A percentile compares a stretch with the other conserved stretches of the same genome.
phyloP scores from a whole-genome alignment of 2,888 invertebrate species.

The Thumatha senex region DNA sequence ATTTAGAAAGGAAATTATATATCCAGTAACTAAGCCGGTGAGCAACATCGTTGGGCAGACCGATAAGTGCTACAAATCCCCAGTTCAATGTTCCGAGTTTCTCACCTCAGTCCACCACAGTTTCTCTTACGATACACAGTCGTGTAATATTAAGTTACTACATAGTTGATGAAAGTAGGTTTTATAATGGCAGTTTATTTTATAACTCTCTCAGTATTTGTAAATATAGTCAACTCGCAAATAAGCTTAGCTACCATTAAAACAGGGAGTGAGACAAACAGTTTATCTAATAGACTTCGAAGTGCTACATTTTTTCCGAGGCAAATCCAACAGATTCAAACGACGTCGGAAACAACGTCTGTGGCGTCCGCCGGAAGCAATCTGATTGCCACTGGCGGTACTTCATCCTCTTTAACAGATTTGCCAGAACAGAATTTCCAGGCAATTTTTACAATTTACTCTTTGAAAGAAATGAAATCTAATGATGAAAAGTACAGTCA shows the following conservation, averaged over 20 bases:
- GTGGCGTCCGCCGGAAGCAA: constrained; percentile 71
- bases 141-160: constrained; percentile 29
- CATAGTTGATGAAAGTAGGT: constrained; percentile 38
- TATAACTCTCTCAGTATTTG: constrained; percentile 54
- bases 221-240: constrained; percentile 53
- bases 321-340: constrained; percentile 64
- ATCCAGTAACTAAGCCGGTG: constrained; percentile 59
- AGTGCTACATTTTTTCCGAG: constrained; percentile 51
- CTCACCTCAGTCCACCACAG: constrained; percentile 47
- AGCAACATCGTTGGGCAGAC: constrained; percentile 74
- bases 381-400: constrained; percentile 61
- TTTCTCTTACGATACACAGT: constrained; percentile 43
- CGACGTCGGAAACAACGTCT: constrained; percentile 66
- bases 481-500: constrained; percentile 50
- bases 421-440: constrained; percentile 64
- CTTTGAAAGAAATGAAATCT: constrained; percentile 49
- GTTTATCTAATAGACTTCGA: constrained; percentile 38
- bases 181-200: constrained; percentile 53
- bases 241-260: constrained; percentile 42
- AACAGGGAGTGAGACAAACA: constrained; percentile 49
- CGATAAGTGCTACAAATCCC: constrained; percentile 81
- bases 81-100: constrained; percentile 56
- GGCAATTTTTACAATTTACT: constrained; percentile 67
- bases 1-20: no score
- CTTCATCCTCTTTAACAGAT: constrained; percentile 40